A percentile compares a stretch with the other conserved stretches of the same genome.
phyloP scores from a whole-genome alignment of 1,140 invertebrate species.

The Rhyzopertha dominica region DNA sequence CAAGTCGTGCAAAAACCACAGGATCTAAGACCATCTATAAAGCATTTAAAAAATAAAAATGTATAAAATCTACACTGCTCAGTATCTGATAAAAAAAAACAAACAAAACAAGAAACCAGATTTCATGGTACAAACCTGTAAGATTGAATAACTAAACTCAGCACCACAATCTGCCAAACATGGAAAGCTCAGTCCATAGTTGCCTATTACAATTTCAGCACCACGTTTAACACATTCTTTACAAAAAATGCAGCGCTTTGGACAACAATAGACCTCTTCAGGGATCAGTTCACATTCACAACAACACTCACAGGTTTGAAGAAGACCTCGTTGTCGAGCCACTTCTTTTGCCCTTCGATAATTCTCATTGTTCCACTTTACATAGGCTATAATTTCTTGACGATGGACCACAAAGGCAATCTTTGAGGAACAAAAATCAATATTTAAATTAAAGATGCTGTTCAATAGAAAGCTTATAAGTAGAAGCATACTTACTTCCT shows the following conservation, averaged over 20 bases:
- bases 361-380: slow-evolving; percentile 34
- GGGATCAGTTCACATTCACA: slow-evolving; percentile 56
- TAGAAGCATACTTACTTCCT: slow-evolving; percentile 43
- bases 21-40: slow-evolving; percentile 47
- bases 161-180: slow-evolving; percentile 49
- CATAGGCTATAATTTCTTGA: slow-evolving; percentile 44
- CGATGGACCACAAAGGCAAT: slow-evolving; percentile 50
- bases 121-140: slow-evolving; percentile 42
- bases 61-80: background rate
- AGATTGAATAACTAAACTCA: slow-evolving; percentile 45
- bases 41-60: slow-evolving; percentile 9
- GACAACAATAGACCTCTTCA: slow-evolving; percentile 54
- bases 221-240: slow-evolving; percentile 51
- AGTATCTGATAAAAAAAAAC: background rate
- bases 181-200: slow-evolving; percentile 49
- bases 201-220: slow-evolving; percentile 50
- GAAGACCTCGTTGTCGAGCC: slow-evolving; percentile 34
- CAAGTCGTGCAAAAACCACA: slow-evolving; percentile 50
- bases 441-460: slow-evolving; percentile 44
- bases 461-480: slow-evolving; percentile 47
- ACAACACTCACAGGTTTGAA: slow-evolving; percentile 53
- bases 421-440: slow-evolving; percentile 49
- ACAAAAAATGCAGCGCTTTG: slow-evolving; percentile 57
- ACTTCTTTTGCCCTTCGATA: slow-evolving; percentile 39
- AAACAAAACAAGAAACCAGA: slow-evolving; percentile 2